Evolutionary conservation across 1,140 invertebrate species (phyloP).

Genomic region (Scaptomyza montana): DNA sequence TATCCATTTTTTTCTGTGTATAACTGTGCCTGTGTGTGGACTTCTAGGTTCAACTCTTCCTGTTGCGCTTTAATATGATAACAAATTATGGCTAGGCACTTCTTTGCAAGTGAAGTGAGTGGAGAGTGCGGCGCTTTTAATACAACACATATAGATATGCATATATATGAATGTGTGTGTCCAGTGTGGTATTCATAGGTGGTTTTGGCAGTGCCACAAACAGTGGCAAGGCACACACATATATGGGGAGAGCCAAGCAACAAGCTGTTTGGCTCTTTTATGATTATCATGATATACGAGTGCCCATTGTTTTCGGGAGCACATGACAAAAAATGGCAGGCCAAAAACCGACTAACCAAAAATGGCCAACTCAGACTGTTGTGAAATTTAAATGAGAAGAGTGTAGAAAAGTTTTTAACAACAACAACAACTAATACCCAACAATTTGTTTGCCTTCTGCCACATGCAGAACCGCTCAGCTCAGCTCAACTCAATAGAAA

Average conservation of each 20-base stretch:
- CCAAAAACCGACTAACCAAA: constrained; percentile 65
- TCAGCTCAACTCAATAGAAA: constrained; percentile 25
- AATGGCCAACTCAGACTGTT: constrained; percentile 64
- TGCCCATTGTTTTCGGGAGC: constrained; percentile 76
- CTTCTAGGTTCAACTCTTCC: constrained; percentile 48
- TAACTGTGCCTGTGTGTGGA: constrained; percentile 9
- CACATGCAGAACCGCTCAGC: background rate
- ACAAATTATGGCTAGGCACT: constrained; percentile 74
- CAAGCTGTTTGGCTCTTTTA: constrained; percentile 64
- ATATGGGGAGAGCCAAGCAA: constrained; percentile 47
- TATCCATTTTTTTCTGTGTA: background rate
- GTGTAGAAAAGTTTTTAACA: constrained; percentile 43
- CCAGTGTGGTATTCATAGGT: constrained; percentile 14
- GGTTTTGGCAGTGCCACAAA: constrained; percentile 3
- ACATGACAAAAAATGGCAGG: constrained; percentile 27
- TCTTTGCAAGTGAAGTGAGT: background rate
- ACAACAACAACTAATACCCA: constrained; percentile 49
- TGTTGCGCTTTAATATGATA: constrained; percentile 79
- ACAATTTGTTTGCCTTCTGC: constrained; percentile 61
- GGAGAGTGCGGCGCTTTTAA: constrained; percentile 73
- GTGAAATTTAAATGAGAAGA: constrained; percentile 79
- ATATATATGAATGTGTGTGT: constrained; percentile 3
- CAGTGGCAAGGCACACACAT: constrained; percentile 22
- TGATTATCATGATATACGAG: constrained; percentile 81
- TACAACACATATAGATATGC: constrained; percentile 36